A percentile compares a stretch with the other conserved stretches of the same genome.
Conservation (phyloP, 2,797 vertebrate species). For the Anguilla anguilla region DNA sequence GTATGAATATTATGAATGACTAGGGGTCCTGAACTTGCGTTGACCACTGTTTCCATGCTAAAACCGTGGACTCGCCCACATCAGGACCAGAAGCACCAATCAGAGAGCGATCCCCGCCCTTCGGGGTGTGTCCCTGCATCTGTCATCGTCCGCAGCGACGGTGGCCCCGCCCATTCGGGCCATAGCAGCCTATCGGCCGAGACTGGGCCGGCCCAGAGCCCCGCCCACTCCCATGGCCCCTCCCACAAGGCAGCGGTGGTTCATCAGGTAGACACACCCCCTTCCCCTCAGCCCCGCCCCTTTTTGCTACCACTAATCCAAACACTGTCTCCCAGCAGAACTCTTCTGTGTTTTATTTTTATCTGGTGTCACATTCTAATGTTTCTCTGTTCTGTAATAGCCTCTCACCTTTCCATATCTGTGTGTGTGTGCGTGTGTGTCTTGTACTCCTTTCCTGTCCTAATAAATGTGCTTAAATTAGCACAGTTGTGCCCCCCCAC, state of each 20-base stretch:
- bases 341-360: slow-evolving; percentile 42
- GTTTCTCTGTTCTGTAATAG: neutral
- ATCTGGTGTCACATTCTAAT: neutral
- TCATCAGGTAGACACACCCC: slow-evolving; percentile 86
- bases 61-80: slow-evolving; percentile 70
- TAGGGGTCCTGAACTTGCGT: slow-evolving; percentile 63
- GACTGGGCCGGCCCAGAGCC: slow-evolving; percentile 77
- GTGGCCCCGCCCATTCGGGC: slow-evolving; percentile 76
- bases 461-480: neutral
- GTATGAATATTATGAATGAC: slow-evolving; percentile 49
- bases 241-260: slow-evolving; percentile 83
- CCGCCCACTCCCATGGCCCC: slow-evolving; percentile 75
- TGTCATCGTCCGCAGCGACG: slow-evolving; percentile 88
- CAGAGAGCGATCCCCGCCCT: slow-evolving; percentile 78
- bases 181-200: slow-evolving; percentile 78
- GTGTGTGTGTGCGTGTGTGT: slow-evolving; percentile 15
- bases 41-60: slow-evolving; percentile 61
- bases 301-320: slow-evolving; percentile 67
- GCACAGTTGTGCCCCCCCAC: neutral
- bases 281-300: slow-evolving; percentile 66
- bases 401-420: slow-evolving; percentile 20
- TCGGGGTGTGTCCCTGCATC: slow-evolving; percentile 83
- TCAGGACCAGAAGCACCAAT: slow-evolving; percentile 82
- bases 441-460: slow-evolving; percentile 31
- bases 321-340: slow-evolving; percentile 49